Percentiles rank a stretch among this genome's conserved stretches.
phyloP scores from a whole-genome alignment of 1,140 invertebrate genomes.

The Proales similis region DNA sequence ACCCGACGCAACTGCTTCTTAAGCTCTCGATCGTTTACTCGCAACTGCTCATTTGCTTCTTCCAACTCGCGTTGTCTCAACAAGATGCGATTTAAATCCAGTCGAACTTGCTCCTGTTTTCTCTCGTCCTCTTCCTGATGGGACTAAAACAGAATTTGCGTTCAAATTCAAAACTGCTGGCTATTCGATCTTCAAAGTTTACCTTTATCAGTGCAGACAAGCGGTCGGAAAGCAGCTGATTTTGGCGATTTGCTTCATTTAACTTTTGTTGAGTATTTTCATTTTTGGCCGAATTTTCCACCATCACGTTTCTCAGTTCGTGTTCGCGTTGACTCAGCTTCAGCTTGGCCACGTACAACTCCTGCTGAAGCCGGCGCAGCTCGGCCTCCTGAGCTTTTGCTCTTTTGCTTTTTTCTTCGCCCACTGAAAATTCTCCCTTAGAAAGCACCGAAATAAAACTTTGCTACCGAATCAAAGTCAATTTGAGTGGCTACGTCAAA shows the following conservation, averaged over 20 bases:
- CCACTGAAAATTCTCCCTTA: no score
- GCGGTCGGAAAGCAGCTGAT: conserved; percentile 44
- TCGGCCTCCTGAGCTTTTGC: conserved; percentile 41
- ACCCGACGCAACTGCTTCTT: conserved; percentile 42
- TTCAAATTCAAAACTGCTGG: conserved; percentile 13
- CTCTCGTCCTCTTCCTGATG: conserved; percentile 48
- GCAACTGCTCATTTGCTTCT: conserved; percentile 48
- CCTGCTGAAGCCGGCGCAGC: conserved; percentile 50
- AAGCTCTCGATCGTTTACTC: conserved; percentile 49
- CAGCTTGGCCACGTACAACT: conserved; percentile 52
- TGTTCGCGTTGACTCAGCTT: conserved; percentile 52
- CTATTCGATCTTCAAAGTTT: not conserved
- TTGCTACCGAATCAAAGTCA: no score
- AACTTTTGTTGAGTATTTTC: conserved; percentile 52
- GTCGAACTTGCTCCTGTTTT: conserved; percentile 46
- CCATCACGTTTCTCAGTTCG: conserved; percentile 49
- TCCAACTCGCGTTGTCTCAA: conserved; percentile 49
- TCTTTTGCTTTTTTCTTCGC: conserved; percentile 29
- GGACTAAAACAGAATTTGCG: conserved; percentile 39
- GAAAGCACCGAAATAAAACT: no score
- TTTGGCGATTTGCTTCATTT: conserved; percentile 49
- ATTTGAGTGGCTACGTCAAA: no score
- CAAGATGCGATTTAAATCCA: conserved; percentile 47
- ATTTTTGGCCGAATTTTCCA: conserved; percentile 45
- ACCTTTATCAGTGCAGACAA: conserved; percentile 1